Evolutionary conservation across 2,113 vertebrate genomes (phyloP).

Genomic region (Dicrurus megarhynchus): DNA sequence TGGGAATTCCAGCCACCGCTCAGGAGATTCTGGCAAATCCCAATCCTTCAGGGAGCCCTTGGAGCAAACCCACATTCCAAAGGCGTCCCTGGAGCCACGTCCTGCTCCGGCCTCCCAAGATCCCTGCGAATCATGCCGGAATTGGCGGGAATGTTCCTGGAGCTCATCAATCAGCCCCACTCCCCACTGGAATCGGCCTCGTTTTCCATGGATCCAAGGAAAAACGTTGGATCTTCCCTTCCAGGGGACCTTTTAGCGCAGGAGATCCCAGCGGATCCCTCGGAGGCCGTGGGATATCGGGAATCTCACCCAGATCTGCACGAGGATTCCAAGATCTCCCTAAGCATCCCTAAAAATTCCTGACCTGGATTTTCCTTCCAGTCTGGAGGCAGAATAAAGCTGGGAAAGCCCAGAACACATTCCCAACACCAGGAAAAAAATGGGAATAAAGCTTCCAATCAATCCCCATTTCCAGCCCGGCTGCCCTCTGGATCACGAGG

Average conservation of each 20-base stretch:
- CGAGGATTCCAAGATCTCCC: not conserved
- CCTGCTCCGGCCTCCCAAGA: rapidly evolving
- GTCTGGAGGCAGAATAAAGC: rapidly evolving
- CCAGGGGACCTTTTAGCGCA: rapidly evolving
- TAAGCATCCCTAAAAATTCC: not conserved
- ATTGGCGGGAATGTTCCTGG: not conserved
- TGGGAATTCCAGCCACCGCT: not conserved
- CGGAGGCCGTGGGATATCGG: rapidly evolving
- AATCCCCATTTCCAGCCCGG: rapidly evolving
- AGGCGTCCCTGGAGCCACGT: not conserved
- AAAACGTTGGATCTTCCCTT: not conserved
- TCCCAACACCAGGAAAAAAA: not conserved
- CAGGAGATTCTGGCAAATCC: not conserved
- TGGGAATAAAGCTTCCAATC: not conserved
- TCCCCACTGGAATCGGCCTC: not conserved
- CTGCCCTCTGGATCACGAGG: not conserved
- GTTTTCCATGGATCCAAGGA: not conserved
- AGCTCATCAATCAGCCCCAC: not conserved
- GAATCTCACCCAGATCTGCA: not conserved
- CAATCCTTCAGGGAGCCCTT: no score
- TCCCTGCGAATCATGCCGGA: rapidly evolving
- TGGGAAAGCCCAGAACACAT: not conserved
- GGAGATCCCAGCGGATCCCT: rapidly evolving
- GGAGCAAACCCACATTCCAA: rapidly evolving
- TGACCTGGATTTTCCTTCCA: not conserved